Evolutionary conservation across 2,797 vertebrate genomes (phyloP).

Genomic region (Kryptolebias ocellatus): DNA sequence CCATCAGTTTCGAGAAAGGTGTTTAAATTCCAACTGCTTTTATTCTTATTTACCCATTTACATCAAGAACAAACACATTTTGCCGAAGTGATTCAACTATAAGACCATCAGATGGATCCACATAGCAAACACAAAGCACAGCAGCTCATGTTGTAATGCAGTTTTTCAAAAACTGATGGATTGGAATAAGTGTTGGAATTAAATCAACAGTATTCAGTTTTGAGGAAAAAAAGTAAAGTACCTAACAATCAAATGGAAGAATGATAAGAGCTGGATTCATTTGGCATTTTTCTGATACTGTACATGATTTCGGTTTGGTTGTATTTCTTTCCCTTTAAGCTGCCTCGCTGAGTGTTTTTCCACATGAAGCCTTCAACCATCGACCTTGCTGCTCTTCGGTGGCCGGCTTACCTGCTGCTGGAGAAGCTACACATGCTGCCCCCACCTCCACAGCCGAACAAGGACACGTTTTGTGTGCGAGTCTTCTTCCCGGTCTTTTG

Average conservation of each 20-base stretch:
- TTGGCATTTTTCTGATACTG: neutral
- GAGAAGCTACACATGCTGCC: conserved; percentile 15
- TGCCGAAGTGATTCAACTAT: no score
- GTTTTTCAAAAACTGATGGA: no score
- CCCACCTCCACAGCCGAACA: conserved; percentile 34
- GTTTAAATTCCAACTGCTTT: no score
- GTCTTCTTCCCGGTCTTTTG: conserved; percentile 20
- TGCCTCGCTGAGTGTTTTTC: conserved; percentile 28
- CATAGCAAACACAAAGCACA: no score
- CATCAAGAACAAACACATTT: no score
- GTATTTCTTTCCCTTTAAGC: neutral
- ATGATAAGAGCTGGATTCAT: neutral
- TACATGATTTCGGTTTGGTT: neutral
- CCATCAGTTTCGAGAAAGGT: no score
- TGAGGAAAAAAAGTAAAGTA: neutral
- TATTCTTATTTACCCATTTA: no score
- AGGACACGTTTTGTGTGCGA: conserved; percentile 18
- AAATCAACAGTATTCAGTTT: neutral
- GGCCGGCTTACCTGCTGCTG: conserved; percentile 34
- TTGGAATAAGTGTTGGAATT: no score
- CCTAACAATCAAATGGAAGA: neutral
- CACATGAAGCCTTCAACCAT: conserved; percentile 25
- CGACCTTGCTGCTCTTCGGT: conserved; percentile 29
- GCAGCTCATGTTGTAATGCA: no score
- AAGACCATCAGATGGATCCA: no score